phyloP scores from a whole-genome alignment of 35 echinoderm and acorn worm species.

The Acanthaster planci region DNA sequence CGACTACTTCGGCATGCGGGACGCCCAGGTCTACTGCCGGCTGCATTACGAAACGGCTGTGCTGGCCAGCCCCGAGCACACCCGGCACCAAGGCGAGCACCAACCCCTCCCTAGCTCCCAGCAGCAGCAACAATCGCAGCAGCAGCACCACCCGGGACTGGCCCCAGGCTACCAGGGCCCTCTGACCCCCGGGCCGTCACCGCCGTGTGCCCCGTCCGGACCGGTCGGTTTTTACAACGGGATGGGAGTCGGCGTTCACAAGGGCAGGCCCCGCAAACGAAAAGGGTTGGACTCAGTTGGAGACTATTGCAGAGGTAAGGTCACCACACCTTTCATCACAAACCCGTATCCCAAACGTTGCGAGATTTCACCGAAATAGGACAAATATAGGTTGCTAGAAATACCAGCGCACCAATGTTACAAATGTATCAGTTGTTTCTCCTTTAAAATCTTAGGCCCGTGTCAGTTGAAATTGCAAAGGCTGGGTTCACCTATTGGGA shows the following conservation, averaged over 20 bases:
- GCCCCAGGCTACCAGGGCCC: constrained; percentile 34
- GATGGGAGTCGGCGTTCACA: constrained; percentile 61
- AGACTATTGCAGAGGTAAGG: constrained; percentile 71
- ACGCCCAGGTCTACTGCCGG: constrained; percentile 86
- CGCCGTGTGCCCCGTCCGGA: constrained; percentile 33
- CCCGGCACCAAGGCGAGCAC: constrained; percentile 12
- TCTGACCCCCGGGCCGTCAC: constrained; percentile 54
- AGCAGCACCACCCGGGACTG: constrained; percentile 25
- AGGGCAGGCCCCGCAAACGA: constrained; percentile 89
- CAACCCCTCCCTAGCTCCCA: constrained; percentile 24
- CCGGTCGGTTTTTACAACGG: constrained; percentile 60
- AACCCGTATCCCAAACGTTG: no score
- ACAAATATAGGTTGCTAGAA: no score
- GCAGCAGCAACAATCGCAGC: neutral
- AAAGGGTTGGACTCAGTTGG: constrained; percentile 66
- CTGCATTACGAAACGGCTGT: constrained; percentile 75
- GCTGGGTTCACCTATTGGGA: no score
- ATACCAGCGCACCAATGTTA: no score
- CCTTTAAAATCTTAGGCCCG: no score
- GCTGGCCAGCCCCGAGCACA: constrained; percentile 13
- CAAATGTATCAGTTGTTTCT: no score
- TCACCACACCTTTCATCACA: no score
- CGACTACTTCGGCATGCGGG: constrained; percentile 96
- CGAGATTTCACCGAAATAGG: no score
- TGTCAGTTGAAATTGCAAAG: no score